A percentile compares a stretch with the other conserved stretches of the same genome.
Conservation (phyloP, 2,113 vertebrate genomes). For the Scortum barcoo region DNA sequence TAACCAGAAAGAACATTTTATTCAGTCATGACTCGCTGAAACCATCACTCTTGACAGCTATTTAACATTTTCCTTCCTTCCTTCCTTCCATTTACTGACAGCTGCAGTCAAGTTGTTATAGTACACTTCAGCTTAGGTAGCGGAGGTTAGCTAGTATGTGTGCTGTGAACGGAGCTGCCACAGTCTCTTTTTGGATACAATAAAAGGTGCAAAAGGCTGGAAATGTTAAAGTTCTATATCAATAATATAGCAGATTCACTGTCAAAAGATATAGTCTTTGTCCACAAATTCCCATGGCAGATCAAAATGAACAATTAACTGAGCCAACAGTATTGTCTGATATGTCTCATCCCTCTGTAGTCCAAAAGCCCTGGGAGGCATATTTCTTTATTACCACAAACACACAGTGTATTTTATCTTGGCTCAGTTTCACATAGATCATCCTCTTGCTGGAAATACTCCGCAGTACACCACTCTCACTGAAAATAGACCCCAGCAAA, state of each 20-base stretch:
- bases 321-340: not conserved
- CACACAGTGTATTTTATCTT: not conserved
- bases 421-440: not conserved
- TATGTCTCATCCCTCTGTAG: too few relatives aligned
- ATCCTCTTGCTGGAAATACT: not conserved
- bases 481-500: not conserved
- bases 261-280: not conserved
- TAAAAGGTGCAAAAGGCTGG: not conserved
- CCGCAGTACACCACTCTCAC: not conserved
- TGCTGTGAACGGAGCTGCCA: not conserved
- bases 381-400: not conserved
- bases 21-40: not conserved
- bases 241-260: not conserved
- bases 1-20: slow-evolving; percentile 5
- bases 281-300: not conserved
- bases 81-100: not conserved
- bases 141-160: not conserved
- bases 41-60: not conserved
- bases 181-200: not conserved
- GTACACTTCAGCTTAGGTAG: not conserved
- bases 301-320: not conserved
- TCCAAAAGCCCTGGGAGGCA: not conserved
- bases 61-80: not conserved
- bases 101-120: not conserved
- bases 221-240: not conserved